These are phyloP conservation scores for Sminthurides bifidus DNA, from an alignment of 1,140 invertebrate genomes.

Conservation along the genomic window DNA sequence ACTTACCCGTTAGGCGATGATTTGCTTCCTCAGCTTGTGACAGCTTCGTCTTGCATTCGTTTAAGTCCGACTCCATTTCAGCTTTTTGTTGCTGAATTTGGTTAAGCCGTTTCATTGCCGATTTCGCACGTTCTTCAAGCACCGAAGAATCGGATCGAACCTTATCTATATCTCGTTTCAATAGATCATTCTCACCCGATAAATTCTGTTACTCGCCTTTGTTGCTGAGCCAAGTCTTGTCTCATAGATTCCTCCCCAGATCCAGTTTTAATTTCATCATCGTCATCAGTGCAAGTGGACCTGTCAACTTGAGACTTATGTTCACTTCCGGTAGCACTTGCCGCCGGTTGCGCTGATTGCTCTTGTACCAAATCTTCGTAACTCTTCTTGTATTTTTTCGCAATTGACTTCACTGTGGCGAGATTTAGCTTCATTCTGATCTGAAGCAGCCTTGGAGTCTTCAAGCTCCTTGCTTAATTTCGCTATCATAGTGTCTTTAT, in stretches of 20 bases:
- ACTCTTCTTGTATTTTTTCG: slow-evolving; percentile 80
- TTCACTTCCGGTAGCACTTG: background rate
- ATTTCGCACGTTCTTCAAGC: slow-evolving; percentile 59
- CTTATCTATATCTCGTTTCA: slow-evolving; percentile 56
- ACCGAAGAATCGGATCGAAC: slow-evolving; percentile 50
- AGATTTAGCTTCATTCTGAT: slow-evolving; percentile 16
- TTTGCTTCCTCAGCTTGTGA: slow-evolving; percentile 33
- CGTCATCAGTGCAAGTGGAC: slow-evolving; percentile 34
- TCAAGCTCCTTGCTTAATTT: slow-evolving; percentile 54
- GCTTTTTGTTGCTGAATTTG: slow-evolving; percentile 55
- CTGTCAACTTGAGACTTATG: background rate
- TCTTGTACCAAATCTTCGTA: slow-evolving; percentile 62
- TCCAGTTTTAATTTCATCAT: slow-evolving; percentile 41
- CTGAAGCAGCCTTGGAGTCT: slow-evolving; percentile 40
- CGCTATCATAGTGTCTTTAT: slow-evolving; percentile 48
- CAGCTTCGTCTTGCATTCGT: slow-evolving; percentile 43
- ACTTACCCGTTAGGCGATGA: slow-evolving; percentile 22
- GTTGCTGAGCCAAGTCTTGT: slow-evolving; percentile 16
- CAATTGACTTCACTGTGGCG: slow-evolving; percentile 62
- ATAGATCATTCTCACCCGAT: slow-evolving; percentile 44
- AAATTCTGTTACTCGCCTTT: slow-evolving; percentile 45
- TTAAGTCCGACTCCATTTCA: slow-evolving; percentile 45
- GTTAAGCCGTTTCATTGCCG: slow-evolving; percentile 57
- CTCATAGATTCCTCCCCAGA: slow-evolving; percentile 36
- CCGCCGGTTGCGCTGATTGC: slow-evolving; percentile 36